These are phyloP conservation scores for Calliopum simillimum DNA, from an alignment of 2,888 invertebrate species.

Conservation along the genomic window DNA sequence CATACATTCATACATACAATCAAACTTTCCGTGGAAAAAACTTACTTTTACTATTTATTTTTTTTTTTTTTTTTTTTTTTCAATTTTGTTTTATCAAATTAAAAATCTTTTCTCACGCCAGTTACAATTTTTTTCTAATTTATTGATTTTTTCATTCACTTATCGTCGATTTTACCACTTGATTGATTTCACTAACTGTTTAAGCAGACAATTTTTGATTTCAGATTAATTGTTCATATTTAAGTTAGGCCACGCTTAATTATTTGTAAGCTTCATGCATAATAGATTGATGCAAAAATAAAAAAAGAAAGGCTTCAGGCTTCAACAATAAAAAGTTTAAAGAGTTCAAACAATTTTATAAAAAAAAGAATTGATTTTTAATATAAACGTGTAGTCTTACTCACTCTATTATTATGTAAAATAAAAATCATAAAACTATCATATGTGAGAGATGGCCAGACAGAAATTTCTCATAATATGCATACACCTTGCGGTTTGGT, in stretches of 20 bases:
- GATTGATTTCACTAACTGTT: conserved; percentile 3
- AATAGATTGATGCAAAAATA: not conserved
- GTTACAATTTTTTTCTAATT: not conserved
- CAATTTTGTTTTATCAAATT: no score
- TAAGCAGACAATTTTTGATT: not conserved
- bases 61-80: no score
- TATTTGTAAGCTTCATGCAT: not conserved
- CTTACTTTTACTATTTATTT: no score
- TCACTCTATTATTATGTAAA: conserved; percentile 20
- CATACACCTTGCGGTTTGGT: not conserved
- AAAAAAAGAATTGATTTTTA: no score
- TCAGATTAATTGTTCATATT: conserved; percentile 1
- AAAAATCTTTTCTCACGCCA: no score
- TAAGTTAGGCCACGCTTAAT: not conserved
- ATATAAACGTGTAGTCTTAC: conserved; percentile 1
- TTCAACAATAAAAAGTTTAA: not conserved
- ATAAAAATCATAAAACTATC: conserved; percentile 7
- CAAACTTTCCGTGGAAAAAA: no score
- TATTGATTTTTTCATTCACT: not conserved
- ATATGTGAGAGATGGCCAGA: not conserved
- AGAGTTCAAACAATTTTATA: not conserved
- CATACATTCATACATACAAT: no score
- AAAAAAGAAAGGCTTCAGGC: not conserved
- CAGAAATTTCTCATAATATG: conserved; percentile 16
- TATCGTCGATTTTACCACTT: conserved; percentile 1